Conservation (phyloP, 1,140 invertebrate species). For the Pachyrhynchus sulphureomaculatus region DNA sequence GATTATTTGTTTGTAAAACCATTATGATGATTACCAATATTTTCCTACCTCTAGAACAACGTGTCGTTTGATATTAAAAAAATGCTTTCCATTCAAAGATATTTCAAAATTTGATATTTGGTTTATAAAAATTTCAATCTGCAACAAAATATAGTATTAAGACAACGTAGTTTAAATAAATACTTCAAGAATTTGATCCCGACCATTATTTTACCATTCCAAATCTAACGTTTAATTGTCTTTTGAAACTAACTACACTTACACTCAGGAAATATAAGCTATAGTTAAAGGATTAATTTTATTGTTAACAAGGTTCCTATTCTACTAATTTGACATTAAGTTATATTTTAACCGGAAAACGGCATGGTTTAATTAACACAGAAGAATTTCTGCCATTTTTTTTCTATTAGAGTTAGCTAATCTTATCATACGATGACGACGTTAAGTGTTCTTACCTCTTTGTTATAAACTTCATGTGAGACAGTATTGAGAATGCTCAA, state of each 20-base stretch:
- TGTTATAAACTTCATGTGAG: slow-evolving; percentile 56
- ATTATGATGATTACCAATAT: too few species aligned
- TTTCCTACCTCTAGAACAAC: slow-evolving; percentile 62
- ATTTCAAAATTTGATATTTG: slow-evolving; percentile 63
- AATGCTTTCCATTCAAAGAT: slow-evolving; percentile 65
- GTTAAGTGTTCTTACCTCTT: slow-evolving; percentile 53
- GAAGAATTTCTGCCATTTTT: too few species aligned
- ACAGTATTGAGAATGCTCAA: slow-evolving; percentile 58
- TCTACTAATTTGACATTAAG: too few species aligned
- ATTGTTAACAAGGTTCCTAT: too few species aligned
- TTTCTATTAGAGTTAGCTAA: not conserved
- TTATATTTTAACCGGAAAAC: too few species aligned
- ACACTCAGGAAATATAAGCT: too few species aligned
- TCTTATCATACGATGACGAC: not conserved
- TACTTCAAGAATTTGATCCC: not conserved
- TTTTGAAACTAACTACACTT: too few species aligned
- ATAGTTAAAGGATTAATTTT: too few species aligned
- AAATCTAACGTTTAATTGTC: too few species aligned
- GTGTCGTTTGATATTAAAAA: slow-evolving; percentile 63
- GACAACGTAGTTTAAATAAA: not conserved
- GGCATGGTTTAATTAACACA: too few species aligned
- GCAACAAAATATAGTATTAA: slow-evolving; percentile 26
- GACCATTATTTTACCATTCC: too few species aligned
- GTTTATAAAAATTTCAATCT: slow-evolving; percentile 64
- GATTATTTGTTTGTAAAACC: too few species aligned